These are phyloP conservation scores for Coreoperca whiteheadi DNA, from an alignment of 2,113 vertebrate genomes.

Conservation along the genomic window DNA sequence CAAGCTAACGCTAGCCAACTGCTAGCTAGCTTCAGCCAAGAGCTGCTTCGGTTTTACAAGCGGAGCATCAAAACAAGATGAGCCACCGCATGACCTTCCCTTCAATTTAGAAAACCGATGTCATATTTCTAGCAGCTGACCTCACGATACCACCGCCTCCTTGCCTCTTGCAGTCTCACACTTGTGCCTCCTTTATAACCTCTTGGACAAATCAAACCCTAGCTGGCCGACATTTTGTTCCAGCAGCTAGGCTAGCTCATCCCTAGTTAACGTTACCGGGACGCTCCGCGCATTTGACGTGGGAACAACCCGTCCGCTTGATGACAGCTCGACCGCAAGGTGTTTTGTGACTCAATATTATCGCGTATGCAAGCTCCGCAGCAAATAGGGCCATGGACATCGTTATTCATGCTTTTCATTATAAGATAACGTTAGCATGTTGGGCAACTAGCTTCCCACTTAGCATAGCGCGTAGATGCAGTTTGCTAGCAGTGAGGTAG, in stretches of 20 bases:
- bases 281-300: slow-evolving; percentile 51
- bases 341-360: slow-evolving; percentile 19
- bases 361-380: not conserved
- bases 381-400: not conserved
- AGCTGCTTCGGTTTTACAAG: slow-evolving; percentile 24
- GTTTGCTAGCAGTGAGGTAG: slow-evolving; percentile 61
- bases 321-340: slow-evolving; percentile 68
- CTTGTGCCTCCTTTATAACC: slow-evolving; percentile 49
- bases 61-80: slow-evolving; percentile 61
- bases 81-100: slow-evolving; percentile 56
- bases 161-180: not conserved
- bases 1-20: slow-evolving; percentile 43
- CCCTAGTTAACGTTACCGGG: slow-evolving; percentile 71
- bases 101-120: not conserved
- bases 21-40: slow-evolving; percentile 50
- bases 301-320: slow-evolving; percentile 24
- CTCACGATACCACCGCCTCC: slow-evolving; percentile 8
- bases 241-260: slow-evolving; percentile 76
- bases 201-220: slow-evolving; percentile 66
- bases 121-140: slow-evolving; percentile 21
- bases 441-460: slow-evolving; percentile 51
- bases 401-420: not conserved
- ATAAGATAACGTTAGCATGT: slow-evolving; percentile 39
- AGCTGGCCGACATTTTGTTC: slow-evolving; percentile 95
- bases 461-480: slow-evolving; percentile 65